Conservation (phyloP, 2,797 vertebrate genomes). For the Scolopax bukidnonensis region DNA sequence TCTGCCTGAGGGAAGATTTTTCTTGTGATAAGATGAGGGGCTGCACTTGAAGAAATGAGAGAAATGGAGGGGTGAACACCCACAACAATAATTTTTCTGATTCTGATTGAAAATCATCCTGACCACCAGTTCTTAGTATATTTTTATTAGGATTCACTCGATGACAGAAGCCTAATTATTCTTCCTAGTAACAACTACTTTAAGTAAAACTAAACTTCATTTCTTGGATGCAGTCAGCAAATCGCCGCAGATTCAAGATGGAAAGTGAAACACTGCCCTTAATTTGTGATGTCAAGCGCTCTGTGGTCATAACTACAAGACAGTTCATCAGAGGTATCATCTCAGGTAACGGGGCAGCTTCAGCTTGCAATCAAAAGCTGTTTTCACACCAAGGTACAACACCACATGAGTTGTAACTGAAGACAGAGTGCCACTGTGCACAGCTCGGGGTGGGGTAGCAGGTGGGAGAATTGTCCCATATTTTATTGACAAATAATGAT, state of each 20-base stretch:
- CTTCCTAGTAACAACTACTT: not conserved
- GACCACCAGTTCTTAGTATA: not conserved
- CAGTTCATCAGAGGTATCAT: not conserved
- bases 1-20: conserved; percentile 32
- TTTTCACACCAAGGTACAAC: not conserved
- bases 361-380: not conserved
- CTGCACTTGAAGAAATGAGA: not conserved
- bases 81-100: not conserved
- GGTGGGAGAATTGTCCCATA: not conserved
- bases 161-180: conserved; percentile 24
- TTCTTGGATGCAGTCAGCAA: not conserved
- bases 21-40: not conserved
- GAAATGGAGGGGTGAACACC: not conserved
- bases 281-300: not conserved
- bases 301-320: not conserved
- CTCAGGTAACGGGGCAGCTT: not conserved
- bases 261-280: not conserved
- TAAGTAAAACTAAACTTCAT: not conserved
- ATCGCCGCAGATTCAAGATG: not conserved
- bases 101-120: conserved; percentile 24
- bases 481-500: conserved; percentile 37
- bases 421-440: not conserved
- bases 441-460: not conserved
- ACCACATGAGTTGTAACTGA: not conserved
- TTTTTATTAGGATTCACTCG: not conserved